Conservation (phyloP, 2,113 vertebrate species). For the Ariopsis seemanni region DNA sequence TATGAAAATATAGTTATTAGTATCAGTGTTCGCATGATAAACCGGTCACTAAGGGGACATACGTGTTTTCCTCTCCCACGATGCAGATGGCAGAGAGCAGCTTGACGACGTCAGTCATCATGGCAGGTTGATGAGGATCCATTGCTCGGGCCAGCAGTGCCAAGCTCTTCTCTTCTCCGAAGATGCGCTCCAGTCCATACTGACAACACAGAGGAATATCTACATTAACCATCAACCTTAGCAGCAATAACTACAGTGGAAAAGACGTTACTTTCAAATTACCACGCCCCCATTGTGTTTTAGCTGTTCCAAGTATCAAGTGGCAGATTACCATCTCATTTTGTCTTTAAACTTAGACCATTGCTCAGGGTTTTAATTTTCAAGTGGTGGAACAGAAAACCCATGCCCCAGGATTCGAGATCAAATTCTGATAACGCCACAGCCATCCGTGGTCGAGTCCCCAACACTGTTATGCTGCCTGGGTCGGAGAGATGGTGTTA, state of each 20-base stretch:
- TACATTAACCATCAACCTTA: not conserved
- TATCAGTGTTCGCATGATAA: not conserved
- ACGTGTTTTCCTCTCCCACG: slow-evolving; percentile 96
- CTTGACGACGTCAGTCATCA: slow-evolving; percentile 96
- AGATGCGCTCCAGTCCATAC: slow-evolving; percentile 95
- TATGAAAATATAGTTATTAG: not conserved
- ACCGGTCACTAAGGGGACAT: slow-evolving; percentile 59
- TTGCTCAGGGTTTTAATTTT: not conserved
- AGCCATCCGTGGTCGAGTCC: not conserved
- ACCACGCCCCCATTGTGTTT: not conserved
- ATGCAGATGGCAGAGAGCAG: slow-evolving; percentile 96
- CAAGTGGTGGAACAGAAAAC: not conserved
- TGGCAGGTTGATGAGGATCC: slow-evolving; percentile 83
- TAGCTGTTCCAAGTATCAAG: not conserved
- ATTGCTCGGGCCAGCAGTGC: slow-evolving; percentile 85
- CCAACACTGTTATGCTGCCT: not conserved
- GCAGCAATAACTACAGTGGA: not conserved
- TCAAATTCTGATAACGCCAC: not conserved
- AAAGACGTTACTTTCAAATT: not conserved
- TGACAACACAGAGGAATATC: slow-evolving; percentile 61
- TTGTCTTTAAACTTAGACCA: not conserved
- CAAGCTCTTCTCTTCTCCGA: slow-evolving; percentile 91
- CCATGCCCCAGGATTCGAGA: not conserved
- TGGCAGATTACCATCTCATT: not conserved
- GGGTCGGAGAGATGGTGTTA: not conserved